A percentile compares a stretch with the other conserved stretches of the same genome.
These are phyloP conservation scores for Gerris buenoi DNA, from an alignment of 1,140 invertebrate species.

Conservation along the genomic window DNA sequence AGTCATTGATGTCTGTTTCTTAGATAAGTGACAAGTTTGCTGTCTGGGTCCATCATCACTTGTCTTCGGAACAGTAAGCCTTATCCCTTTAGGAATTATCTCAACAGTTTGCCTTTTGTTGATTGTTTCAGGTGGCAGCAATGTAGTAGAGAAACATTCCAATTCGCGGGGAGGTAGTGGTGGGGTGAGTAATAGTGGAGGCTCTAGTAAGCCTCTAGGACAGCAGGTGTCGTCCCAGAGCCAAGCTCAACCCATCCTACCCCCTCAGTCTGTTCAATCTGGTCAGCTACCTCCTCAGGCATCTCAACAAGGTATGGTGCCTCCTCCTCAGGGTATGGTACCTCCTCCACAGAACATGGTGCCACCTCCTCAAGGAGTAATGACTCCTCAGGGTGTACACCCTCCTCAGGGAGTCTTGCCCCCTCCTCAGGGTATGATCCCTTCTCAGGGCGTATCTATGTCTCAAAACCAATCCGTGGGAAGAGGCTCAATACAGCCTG, in stretches of 20 bases:
- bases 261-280: neutral
- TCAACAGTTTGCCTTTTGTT: no score
- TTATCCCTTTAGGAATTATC: no score
- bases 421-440: no score
- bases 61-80: no score
- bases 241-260: neutral
- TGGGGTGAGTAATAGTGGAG: conserved; percentile 10
- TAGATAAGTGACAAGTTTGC: no score
- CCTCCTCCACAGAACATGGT: neutral
- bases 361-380: neutral
- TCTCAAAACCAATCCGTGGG: no score
- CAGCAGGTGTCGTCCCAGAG: neutral
- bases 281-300: neutral
- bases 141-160: conserved; percentile 49
- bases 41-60: no score
- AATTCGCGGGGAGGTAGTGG: conserved; percentile 36
- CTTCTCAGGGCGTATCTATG: no score
- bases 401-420: no score
- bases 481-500: no score
- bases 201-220: neutral
- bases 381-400: no score
- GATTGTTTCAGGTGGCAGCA: conserved; percentile 34
- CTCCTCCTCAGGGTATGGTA: neutral
- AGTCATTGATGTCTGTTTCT: no score
- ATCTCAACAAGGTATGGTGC: neutral